These are phyloP conservation scores for Acanthaster planci DNA, from an alignment of 35 echinoderm and acorn worm genomes.

Conservation along the genomic window DNA sequence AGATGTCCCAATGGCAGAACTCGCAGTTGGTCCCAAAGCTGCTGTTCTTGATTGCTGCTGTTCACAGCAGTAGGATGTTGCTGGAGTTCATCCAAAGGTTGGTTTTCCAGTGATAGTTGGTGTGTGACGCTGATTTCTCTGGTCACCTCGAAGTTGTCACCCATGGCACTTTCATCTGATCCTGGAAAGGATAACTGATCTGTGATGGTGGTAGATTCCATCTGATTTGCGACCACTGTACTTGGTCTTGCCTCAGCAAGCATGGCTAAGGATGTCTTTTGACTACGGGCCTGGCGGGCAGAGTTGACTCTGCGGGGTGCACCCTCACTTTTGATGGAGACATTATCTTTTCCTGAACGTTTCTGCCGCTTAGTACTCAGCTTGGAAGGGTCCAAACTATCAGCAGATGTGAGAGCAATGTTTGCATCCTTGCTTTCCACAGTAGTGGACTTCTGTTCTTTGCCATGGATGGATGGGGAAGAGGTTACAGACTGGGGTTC, in stretches of 20 bases:
- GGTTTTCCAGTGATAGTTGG: neutral
- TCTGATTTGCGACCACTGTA: neutral
- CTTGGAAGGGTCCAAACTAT: neutral
- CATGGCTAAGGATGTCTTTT: neutral
- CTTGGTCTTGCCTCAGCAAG: neutral
- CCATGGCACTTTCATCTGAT: neutral
- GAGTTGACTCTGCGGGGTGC: neutral
- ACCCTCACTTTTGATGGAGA: neutral
- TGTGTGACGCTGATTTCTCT: too few species aligned
- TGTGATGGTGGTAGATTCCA: too few species aligned
- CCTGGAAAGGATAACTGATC: too few species aligned
- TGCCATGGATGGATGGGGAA: neutral
- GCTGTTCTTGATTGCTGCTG: neutral
- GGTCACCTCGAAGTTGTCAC: conserved; percentile 7
- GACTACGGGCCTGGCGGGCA: neutral
- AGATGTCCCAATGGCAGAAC: too few species aligned
- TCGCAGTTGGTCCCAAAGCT: too few species aligned
- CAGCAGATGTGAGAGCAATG: neutral
- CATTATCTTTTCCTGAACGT: neutral
- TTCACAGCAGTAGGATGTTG: neutral
- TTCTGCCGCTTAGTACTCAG: neutral
- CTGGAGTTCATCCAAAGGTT: neutral
- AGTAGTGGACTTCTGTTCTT: neutral
- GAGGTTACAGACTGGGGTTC: neutral
- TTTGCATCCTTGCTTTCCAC: conserved; percentile 19